Conservation (phyloP, 1,140 invertebrate genomes). For the Lutraria rhynchaena region DNA sequence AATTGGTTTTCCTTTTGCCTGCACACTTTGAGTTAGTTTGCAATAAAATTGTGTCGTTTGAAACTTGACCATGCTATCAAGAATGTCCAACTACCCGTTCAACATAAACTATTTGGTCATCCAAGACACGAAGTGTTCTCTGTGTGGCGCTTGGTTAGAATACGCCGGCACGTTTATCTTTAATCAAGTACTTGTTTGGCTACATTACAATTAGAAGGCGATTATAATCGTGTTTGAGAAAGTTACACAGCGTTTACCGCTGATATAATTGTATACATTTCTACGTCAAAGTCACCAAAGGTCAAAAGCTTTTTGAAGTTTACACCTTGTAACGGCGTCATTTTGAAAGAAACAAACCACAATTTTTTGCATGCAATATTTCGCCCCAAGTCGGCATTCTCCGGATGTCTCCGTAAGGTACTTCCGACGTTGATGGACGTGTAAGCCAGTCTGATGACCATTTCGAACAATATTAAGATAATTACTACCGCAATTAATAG, state of each 20-base stretch:
- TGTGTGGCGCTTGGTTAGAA: conserved; percentile 1
- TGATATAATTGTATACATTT: conserved; percentile 14
- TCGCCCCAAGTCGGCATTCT: too few species aligned
- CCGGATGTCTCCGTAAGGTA: too few species aligned
- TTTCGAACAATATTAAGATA: too few species aligned
- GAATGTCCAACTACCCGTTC: not conserved
- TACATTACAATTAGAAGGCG: conserved; percentile 2
- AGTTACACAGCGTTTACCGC: conserved; percentile 20
- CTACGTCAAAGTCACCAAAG: conserved; percentile 1
- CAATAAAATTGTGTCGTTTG: not conserved
- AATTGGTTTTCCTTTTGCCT: not conserved
- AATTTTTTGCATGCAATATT: too few species aligned
- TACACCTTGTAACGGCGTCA: conserved; percentile 26
- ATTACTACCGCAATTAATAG: too few species aligned
- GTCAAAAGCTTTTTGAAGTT: conserved; percentile 26
- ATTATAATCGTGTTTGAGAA: conserved; percentile 20
- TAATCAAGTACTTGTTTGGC: conserved; percentile 13
- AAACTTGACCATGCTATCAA: not conserved
- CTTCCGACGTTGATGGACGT: too few species aligned
- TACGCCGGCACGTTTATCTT: conserved; percentile 17
- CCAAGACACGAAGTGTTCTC: not conserved
- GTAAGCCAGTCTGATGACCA: too few species aligned
- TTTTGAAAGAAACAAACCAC: too few species aligned
- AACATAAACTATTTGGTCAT: not conserved
- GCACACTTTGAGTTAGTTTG: not conserved